These are phyloP conservation scores for Netelia inedita DNA, from an alignment of 2,888 invertebrate species.

Conservation along the genomic window DNA sequence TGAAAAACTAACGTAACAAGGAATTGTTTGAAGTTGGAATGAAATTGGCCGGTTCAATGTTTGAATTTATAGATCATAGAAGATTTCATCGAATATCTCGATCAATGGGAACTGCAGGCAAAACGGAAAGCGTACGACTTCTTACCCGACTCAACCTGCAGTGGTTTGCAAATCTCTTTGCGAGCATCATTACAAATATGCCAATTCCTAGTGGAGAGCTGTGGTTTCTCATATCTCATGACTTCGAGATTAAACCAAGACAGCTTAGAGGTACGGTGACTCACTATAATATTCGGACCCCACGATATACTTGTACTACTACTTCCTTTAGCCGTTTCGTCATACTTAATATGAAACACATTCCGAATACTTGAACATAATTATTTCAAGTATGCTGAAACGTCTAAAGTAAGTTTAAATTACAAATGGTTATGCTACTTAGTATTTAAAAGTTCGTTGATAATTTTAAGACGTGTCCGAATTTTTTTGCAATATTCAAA, in stretches of 20 bases:
- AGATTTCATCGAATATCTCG: constrained; percentile 45
- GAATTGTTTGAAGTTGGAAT: not conserved
- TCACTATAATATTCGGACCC: not conserved
- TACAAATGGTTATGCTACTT: constrained; percentile 31
- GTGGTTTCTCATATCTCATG: too few relatives aligned
- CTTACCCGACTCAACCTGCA: constrained; percentile 32
- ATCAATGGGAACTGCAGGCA: constrained; percentile 41
- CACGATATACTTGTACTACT: not conserved
- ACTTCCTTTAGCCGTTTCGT: too few relatives aligned
- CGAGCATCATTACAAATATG: too few relatives aligned
- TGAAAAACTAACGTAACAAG: not conserved
- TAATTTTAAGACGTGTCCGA: not conserved
- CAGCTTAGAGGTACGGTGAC: constrained; percentile 1
- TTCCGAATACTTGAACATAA: not conserved
- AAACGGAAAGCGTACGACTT: constrained; percentile 32
- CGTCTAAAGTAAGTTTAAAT: too few relatives aligned
- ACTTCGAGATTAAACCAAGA: constrained; percentile 6
- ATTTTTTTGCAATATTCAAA: not conserved
- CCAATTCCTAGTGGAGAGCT: too few relatives aligned
- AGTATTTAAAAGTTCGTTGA: not conserved
- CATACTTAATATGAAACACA: not conserved
- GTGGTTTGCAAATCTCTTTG: constrained; percentile 53
- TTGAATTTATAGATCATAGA: constrained; percentile 41
- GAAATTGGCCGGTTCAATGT: not conserved
- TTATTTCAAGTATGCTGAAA: constrained; percentile 1